Evolutionary conservation across 1,140 invertebrate genomes (phyloP).

Genomic region (Diploscapter pachys): DNA sequence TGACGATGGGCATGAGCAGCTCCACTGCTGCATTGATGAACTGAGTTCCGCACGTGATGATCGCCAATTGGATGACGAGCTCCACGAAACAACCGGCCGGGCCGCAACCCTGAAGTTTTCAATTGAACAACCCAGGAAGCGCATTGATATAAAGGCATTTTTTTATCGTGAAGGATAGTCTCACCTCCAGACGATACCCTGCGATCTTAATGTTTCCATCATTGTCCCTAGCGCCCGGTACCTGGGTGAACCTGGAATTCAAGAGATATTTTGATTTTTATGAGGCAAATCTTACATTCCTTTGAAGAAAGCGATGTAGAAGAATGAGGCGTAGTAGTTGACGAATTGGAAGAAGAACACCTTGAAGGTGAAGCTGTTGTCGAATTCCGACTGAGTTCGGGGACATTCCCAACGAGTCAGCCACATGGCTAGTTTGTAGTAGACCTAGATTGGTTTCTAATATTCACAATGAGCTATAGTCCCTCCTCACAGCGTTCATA

Average conservation of each 20-base stretch:
- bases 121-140: too few relatives aligned
- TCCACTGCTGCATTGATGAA: conserved; percentile 76
- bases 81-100: conserved; percentile 77
- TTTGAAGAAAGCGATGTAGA: conserved; percentile 85
- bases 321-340: conserved; percentile 96
- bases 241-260: conserved; percentile 40
- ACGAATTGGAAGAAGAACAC: conserved; percentile 96
- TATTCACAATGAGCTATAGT: not conserved
- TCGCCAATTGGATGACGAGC: conserved; percentile 75
- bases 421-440: conserved; percentile 81
- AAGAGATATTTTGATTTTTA: conserved; percentile 17
- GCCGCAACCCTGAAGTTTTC: conserved; percentile 64
- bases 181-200: conserved; percentile 41
- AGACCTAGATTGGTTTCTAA: conserved; percentile 65
- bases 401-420: conserved; percentile 88
- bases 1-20: conserved; percentile 61
- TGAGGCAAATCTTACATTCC: conserved; percentile 38
- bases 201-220: conserved; percentile 65
- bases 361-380: conserved; percentile 71
- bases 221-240: conserved; percentile 71
- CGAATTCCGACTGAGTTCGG: conserved; percentile 93
- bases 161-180: too few relatives aligned
- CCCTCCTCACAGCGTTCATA: conserved; percentile 50
- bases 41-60: conserved; percentile 83
- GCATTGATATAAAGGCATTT: too few relatives aligned